A percentile compares a stretch with the other conserved stretches of the same genome.
These are phyloP conservation scores for Phoenicopterus ruber DNA, from an alignment of 2,113 vertebrate species.

Conservation along the genomic window DNA sequence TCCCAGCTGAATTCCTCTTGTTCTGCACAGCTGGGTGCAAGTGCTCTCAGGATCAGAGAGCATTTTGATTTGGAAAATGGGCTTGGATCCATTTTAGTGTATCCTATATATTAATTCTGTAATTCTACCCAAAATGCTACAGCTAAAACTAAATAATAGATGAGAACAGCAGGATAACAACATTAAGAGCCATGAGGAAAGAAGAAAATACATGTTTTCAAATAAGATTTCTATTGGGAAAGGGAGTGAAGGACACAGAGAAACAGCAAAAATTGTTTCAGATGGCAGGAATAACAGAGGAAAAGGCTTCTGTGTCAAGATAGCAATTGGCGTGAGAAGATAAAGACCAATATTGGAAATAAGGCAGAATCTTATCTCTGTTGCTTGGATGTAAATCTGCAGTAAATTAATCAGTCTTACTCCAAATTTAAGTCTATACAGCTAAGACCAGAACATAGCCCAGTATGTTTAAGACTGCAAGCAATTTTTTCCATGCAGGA, in stretches of 20 bases:
- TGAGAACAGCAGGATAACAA: background rate
- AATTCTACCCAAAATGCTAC: background rate
- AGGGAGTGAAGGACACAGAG: background rate
- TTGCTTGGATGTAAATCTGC: background rate
- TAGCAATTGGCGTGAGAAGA: background rate
- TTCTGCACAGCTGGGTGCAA: background rate
- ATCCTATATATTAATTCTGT: background rate
- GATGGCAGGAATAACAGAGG: background rate
- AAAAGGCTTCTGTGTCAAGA: background rate
- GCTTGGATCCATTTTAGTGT: background rate
- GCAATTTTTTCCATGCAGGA: background rate
- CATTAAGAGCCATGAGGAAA: background rate
- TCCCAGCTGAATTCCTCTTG: background rate
- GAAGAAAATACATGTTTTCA: background rate
- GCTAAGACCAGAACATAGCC: background rate
- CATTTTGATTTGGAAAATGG: background rate
- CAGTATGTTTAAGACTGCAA: background rate
- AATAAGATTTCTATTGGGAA: background rate
- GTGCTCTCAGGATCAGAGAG: background rate
- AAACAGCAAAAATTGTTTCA: background rate
- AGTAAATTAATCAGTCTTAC: background rate
- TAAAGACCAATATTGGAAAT: background rate
- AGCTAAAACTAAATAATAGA: background rate
- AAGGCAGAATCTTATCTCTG: background rate
- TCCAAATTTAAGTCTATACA: background rate